A percentile compares a stretch with the other conserved stretches of the same genome.
Conservation (phyloP, 2,113 vertebrate genomes). For the Mustela lutreola region DNA sequence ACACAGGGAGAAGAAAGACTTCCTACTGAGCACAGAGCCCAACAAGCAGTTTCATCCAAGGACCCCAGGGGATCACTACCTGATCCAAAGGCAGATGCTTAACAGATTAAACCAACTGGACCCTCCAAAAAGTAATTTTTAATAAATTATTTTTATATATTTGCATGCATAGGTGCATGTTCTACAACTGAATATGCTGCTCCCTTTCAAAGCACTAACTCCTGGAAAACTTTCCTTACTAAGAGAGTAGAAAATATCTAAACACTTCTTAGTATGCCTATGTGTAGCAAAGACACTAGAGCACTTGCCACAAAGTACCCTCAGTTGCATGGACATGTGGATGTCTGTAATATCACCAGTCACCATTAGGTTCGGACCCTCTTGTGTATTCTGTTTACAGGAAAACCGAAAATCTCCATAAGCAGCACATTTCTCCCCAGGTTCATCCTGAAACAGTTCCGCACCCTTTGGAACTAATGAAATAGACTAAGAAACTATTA, state of each 20-base stretch:
- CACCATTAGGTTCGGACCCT: background rate
- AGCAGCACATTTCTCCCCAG: slow-evolving; percentile 45
- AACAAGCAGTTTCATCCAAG: background rate
- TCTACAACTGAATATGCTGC: background rate
- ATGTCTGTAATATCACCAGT: background rate
- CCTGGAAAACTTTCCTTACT: background rate
- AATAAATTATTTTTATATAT: background rate
- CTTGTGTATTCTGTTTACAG: background rate
- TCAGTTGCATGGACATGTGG: background rate
- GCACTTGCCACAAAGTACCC: background rate
- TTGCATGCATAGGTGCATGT: background rate
- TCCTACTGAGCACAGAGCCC: background rate
- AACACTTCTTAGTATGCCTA: background rate
- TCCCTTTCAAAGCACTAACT: background rate
- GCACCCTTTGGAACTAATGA: slow-evolving; percentile 72
- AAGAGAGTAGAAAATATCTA: background rate
- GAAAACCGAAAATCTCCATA: background rate
- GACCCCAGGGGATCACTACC: background rate
- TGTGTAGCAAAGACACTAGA: background rate
- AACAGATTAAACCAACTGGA: background rate
- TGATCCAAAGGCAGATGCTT: background rate
- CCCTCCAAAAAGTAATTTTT: background rate
- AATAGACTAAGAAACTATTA: slow-evolving; percentile 72
- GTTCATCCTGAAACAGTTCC: slow-evolving; percentile 67
- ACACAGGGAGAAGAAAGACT: background rate